Evolutionary conservation across 2,888 invertebrate species (phyloP).

Genomic region (Agriopis aurantiaria): DNA sequence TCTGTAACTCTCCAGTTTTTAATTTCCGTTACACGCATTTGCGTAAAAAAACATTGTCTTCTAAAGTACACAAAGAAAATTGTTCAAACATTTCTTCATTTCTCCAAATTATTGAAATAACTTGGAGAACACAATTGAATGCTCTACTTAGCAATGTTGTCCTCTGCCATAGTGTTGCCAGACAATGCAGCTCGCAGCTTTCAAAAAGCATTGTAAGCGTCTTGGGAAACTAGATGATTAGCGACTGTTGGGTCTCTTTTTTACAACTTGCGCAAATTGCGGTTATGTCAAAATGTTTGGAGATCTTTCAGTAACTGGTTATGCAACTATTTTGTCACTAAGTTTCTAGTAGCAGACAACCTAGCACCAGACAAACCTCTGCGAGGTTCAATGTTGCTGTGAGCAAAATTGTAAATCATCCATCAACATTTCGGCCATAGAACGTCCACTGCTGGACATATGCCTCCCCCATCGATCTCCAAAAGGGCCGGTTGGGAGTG

Average conservation of each 20-base stretch:
- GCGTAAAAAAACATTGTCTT: too few relatives aligned
- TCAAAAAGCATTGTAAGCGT: slow-evolving; percentile 27
- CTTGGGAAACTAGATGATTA: slow-evolving; percentile 45
- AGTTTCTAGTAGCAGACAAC: too few relatives aligned
- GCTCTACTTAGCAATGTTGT: slow-evolving; percentile 29
- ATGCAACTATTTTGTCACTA: too few relatives aligned
- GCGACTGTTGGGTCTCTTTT: slow-evolving; percentile 5
- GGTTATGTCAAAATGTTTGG: not conserved
- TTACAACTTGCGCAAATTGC: slow-evolving; percentile 6
- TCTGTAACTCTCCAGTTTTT: too few relatives aligned
- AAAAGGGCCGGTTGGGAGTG: too few relatives aligned
- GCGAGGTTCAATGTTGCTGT: too few relatives aligned
- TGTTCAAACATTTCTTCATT: not conserved
- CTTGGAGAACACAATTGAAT: slow-evolving; percentile 14
- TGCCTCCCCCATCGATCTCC: too few relatives aligned
- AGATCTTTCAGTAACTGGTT: slow-evolving; percentile 1
- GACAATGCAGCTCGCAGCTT: slow-evolving; percentile 35
- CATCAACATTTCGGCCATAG: too few relatives aligned
- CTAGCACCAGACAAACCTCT: too few relatives aligned
- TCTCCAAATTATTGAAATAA: slow-evolving; percentile 3
- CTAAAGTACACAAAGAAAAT: not conserved
- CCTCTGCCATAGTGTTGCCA: slow-evolving; percentile 19
- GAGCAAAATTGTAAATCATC: too few relatives aligned
- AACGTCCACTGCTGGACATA: too few relatives aligned
- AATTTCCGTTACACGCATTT: too few relatives aligned